Evolutionary conservation across 1,140 invertebrate species (phyloP).

Genomic region (Paramacrobiotus metropolitanus): DNA sequence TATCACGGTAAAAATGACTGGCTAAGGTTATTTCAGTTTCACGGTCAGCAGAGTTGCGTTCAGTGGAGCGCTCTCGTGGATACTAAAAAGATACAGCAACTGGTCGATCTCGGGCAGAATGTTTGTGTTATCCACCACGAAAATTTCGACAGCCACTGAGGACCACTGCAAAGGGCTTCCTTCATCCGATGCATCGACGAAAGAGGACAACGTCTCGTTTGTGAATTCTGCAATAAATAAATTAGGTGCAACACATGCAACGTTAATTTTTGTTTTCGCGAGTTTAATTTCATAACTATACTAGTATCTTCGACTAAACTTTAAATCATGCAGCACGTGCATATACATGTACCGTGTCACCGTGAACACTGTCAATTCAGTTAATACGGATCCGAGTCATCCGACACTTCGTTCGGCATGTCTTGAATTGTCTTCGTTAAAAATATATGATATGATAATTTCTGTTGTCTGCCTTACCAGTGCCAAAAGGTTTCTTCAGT

Average conservation of each 20-base stretch:
- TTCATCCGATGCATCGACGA: slow-evolving; percentile 38
- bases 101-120: slow-evolving; percentile 57
- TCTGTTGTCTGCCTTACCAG: not conserved
- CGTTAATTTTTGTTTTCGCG: too few species aligned
- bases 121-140: slow-evolving; percentile 57
- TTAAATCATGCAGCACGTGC: too few species aligned
- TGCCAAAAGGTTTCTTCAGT: not conserved
- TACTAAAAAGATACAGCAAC: slow-evolving; percentile 46
- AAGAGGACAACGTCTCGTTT: not conserved
- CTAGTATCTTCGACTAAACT: too few species aligned
- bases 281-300: too few species aligned
- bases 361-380: too few species aligned
- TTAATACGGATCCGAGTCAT: too few species aligned
- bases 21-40: slow-evolving; percentile 11
- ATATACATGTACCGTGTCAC: too few species aligned
- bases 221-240: too few species aligned
- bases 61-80: slow-evolving; percentile 58
- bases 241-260: too few species aligned
- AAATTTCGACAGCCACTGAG: slow-evolving; percentile 46
- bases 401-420: too few species aligned
- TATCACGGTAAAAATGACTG: not conserved
- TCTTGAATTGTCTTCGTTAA: too few species aligned
- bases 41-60: slow-evolving; percentile 18
- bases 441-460: not conserved
- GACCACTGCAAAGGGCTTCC: slow-evolving; percentile 45